These are phyloP conservation scores for Barnardius zonarius DNA, from an alignment of 2,113 vertebrate species.

Conservation along the genomic window DNA sequence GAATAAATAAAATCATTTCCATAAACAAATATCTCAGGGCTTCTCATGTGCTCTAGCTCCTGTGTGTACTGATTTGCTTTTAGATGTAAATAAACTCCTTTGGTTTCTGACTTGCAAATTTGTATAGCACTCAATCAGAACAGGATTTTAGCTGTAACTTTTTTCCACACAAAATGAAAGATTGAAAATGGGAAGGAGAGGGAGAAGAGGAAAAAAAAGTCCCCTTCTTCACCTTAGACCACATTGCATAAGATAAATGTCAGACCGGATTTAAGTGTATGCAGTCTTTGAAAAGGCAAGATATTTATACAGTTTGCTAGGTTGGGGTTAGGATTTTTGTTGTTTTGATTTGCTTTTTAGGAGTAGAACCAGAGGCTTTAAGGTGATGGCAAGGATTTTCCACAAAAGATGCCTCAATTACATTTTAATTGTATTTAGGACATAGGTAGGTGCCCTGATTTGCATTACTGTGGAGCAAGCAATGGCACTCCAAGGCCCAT, in stretches of 20 bases:
- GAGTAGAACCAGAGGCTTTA: not conserved
- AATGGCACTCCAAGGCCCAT: not conserved
- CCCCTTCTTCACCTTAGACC: not conserved
- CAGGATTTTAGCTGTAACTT: not conserved
- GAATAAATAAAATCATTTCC: slow-evolving; percentile 22
- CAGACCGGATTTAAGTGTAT: not conserved
- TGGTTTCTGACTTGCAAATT: not conserved
- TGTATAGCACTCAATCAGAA: not conserved
- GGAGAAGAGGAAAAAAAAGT: not conserved
- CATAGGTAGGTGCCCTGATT: not conserved
- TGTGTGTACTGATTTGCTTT: not conserved
- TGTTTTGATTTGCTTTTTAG: not conserved
- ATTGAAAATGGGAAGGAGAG: not conserved
- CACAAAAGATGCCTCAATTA: not conserved
- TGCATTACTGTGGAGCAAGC: not conserved
- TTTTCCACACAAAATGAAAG: not conserved
- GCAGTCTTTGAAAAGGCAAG: not conserved
- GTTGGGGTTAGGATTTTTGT: not conserved
- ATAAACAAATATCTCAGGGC: not conserved
- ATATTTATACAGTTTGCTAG: not conserved
- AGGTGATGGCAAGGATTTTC: not conserved
- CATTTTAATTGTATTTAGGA: not conserved
- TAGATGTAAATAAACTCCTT: not conserved
- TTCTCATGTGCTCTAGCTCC: not conserved
- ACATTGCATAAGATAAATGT: not conserved